Evolutionary conservation across 2,797 vertebrate genomes (phyloP).

Genomic region (Calcarius lapponicus): DNA sequence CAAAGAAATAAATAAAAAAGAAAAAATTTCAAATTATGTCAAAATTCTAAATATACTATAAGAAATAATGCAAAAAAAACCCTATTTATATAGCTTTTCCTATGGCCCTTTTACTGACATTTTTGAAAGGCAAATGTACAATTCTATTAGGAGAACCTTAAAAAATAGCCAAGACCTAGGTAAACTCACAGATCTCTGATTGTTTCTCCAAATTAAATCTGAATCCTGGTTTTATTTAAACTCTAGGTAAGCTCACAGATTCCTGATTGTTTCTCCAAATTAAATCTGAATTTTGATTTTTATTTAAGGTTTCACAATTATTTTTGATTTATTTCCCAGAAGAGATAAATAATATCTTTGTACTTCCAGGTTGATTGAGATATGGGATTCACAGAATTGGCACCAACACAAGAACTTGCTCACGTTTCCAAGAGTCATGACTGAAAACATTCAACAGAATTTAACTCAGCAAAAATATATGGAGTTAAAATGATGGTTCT

Average conservation of each 20-base stretch:
- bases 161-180: background rate
- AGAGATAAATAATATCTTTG: background rate
- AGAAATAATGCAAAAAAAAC: background rate
- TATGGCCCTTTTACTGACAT: background rate
- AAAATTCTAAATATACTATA: background rate
- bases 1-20: background rate
- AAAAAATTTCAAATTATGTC: background rate
- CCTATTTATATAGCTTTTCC: background rate
- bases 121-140: slow-evolving; percentile 1
- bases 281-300: background rate
- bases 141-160: background rate
- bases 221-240: too few species aligned
- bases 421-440: background rate
- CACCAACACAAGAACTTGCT: background rate
- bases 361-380: background rate
- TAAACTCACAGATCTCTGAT: background rate
- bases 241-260: too few species aligned
- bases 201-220: too few species aligned
- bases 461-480: background rate
- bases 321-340: background rate
- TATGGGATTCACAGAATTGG: background rate
- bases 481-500: background rate
- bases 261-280: background rate
- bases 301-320: background rate
- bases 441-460: background rate